phyloP scores from a whole-genome alignment of 2,797 vertebrate species.

The Octomys mimax region DNA sequence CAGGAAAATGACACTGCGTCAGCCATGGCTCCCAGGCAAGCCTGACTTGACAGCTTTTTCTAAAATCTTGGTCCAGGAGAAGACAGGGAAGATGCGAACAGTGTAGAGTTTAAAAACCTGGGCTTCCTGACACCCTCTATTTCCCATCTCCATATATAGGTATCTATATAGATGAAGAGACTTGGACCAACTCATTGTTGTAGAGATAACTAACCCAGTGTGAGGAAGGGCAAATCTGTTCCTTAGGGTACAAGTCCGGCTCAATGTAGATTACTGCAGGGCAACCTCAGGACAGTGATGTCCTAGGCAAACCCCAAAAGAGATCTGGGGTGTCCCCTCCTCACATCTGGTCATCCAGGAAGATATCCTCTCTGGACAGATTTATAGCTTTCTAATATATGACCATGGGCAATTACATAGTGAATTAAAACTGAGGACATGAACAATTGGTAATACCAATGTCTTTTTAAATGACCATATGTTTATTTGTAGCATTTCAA shows the following conservation, averaged over 20 bases:
- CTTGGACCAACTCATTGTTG: neutral
- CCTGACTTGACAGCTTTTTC: neutral
- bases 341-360: neutral
- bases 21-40: too few relatives aligned
- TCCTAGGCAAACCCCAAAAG: neutral
- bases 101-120: conserved; percentile 1
- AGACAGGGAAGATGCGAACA: neutral
- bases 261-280: neutral
- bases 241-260: neutral
- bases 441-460: neutral
- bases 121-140: neutral
- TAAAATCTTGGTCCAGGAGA: neutral
- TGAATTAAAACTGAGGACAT: neutral
- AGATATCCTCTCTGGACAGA: neutral
- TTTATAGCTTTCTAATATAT: neutral
- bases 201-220: neutral
- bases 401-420: neutral
- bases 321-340: neutral
- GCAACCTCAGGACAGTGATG: neutral
- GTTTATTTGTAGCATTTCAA: conserved; percentile 39
- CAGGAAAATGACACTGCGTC: neutral
- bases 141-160: neutral
- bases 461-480: conserved; percentile 33
- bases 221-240: neutral
- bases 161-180: neutral